phyloP scores from a whole-genome alignment of 2,113 vertebrate genomes.

The Neolamprologus longior region DNA sequence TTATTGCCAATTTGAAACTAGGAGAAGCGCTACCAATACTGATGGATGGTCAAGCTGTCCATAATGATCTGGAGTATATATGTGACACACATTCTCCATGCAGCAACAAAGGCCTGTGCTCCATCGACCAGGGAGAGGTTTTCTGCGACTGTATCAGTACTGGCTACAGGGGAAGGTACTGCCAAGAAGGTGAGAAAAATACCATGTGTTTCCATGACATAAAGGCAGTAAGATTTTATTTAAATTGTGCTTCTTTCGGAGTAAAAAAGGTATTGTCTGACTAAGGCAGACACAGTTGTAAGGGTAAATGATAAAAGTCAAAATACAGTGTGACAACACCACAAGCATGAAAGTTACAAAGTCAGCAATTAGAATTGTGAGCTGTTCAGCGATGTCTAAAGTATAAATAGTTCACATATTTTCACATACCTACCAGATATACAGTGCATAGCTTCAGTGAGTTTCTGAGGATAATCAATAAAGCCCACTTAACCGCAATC shows the following conservation, averaged over 20 bases:
- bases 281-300: background rate
- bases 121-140: constrained; percentile 78
- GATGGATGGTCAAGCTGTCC: constrained; percentile 84
- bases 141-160: constrained; percentile 86
- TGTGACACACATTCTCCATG: constrained; percentile 83
- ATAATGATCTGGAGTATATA: constrained; percentile 81
- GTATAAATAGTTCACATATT: background rate
- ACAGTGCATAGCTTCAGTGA: background rate
- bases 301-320: background rate
- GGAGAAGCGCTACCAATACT: constrained; percentile 79
- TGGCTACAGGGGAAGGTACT: constrained; percentile 85
- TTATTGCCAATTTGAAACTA: constrained; percentile 83
- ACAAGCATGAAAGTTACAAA: background rate
- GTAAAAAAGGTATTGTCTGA: background rate
- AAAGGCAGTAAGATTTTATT: background rate
- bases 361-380: background rate
- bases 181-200: constrained; percentile 83
- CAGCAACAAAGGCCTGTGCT: constrained; percentile 83
- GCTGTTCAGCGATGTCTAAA: background rate
- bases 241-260: background rate
- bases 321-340: background rate
- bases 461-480: constrained; percentile 36
- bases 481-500: constrained; percentile 9
- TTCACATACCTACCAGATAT: background rate
- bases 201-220: background rate